Evolutionary conservation across 2,797 vertebrate genomes (phyloP), one percentile per base, ranked within the genome.

Genomic region (Danio choprae): DNA sequence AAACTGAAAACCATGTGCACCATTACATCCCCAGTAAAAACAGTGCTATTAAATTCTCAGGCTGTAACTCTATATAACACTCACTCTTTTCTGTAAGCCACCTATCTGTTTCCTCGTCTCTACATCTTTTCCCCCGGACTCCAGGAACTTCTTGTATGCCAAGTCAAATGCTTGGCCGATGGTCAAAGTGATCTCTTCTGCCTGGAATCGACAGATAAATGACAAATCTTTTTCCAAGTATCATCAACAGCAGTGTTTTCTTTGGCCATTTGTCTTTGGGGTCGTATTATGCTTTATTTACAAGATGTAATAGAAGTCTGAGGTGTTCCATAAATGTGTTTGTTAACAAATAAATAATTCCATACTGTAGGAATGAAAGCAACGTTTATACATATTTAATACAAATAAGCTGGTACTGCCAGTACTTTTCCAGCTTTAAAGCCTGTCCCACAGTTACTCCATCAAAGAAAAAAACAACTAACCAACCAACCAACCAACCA

Each of bases 101-200:
- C 97, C 96, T 62, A 99, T 98, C 93, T 99, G 98, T 91, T 99
- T 99, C 89, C 98, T 94, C 46, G 97, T 97, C 84, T 99, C 98
- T 81, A 99, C 97, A 44, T 99, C 98, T 93, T 99, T 98, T 87
- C 97, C 98, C 87, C 98, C 97, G 0, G 98, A 98, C 89, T 99
- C 98, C 88, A 99, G 92, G 88, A 99, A 99, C 90, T 99, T 99
- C 92, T 97, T 98, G 90, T 99, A 99, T 67, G 98, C 98, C 90
- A 99, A 91, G 90, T 99, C 97, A 87, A 99, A 99, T 0, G 98
- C 98, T 94, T 99, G 98, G 15, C 98, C 97, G 76, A 99, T 99
- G 51, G 98, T 99, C 82, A 99, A 92, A 80, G 98, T 99, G 86
- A 99, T 99, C 89, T 99, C 98, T 84, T 99, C 97, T 0, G 98